Evolutionary conservation across 2,797 vertebrate species (phyloP).

Genomic region (Gallinago stenura): DNA sequence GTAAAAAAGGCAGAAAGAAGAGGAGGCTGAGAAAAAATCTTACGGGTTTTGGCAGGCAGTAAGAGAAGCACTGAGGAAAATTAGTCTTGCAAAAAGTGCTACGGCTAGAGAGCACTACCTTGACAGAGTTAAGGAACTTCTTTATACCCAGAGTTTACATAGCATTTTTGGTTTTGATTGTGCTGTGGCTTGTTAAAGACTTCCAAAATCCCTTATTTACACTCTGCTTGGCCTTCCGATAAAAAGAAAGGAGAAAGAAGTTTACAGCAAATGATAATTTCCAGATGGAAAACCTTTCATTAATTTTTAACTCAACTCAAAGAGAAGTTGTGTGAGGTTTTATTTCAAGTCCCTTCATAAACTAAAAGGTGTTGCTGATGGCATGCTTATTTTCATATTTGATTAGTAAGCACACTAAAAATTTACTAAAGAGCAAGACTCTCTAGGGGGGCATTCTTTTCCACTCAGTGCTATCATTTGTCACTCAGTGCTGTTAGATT

Average conservation of each 20-base stretch:
- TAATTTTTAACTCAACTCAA: background rate
- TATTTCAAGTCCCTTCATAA: constrained; percentile 6
- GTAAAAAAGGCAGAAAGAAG: background rate
- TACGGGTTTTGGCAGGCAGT: background rate
- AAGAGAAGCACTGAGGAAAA: background rate
- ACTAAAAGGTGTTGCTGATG: constrained; percentile 10
- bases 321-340: background rate
- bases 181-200: background rate
- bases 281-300: constrained; percentile 45
- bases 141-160: background rate
- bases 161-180: background rate
- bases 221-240: constrained; percentile 14
- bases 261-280: constrained; percentile 44
- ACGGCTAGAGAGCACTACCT: background rate
- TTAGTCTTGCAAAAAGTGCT: accelerated
- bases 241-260: background rate
- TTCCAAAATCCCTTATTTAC: constrained; percentile 6
- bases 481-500: constrained; percentile 32
- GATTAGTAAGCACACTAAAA: constrained; percentile 20
- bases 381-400: constrained; percentile 49
- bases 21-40: background rate
- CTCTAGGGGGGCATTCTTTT: background rate
- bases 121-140: background rate
- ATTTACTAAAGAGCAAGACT: background rate
- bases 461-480: background rate